These are phyloP conservation scores for Ceratoteleas bidentatus DNA, from an alignment of 1,140 invertebrate species.

Conservation along the genomic window DNA sequence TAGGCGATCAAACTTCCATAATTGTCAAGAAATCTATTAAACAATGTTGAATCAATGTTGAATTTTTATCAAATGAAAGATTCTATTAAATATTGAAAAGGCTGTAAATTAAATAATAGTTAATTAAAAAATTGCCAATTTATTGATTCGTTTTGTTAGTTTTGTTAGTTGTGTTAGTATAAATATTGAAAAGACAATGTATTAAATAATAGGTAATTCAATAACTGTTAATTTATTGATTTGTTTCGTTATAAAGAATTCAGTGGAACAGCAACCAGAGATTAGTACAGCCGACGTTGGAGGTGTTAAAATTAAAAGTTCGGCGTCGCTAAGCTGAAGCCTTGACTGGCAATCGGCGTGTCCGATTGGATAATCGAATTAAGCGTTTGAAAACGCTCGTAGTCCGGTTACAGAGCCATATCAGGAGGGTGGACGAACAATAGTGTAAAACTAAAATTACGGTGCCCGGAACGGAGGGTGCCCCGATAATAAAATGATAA, in stretches of 20 bases:
- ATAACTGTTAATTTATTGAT: too few relatives aligned
- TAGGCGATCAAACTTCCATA: too few relatives aligned
- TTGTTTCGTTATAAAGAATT: too few relatives aligned
- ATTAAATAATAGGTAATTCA: not conserved
- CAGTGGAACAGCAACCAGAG: not conserved
- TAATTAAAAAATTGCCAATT: not conserved
- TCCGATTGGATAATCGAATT: conserved; percentile 64
- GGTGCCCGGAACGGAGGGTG: conserved; percentile 68
- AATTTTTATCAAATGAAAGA: not conserved
- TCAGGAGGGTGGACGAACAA: conserved; percentile 50
- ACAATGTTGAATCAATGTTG: too few relatives aligned
- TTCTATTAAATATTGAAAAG: too few relatives aligned
- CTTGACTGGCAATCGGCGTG: conserved; percentile 38
- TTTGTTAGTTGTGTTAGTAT: too few relatives aligned
- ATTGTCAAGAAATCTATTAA: too few relatives aligned
- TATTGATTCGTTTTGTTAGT: too few relatives aligned
- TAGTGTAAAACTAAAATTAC: conserved; percentile 70
- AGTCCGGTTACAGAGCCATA: conserved; percentile 23
- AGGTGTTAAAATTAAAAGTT: conserved; percentile 50
- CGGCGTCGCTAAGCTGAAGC: conserved; percentile 33
- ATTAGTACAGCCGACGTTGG: conserved; percentile 11
- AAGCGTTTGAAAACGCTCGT: conserved; percentile 64
- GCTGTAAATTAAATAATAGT: too few relatives aligned
- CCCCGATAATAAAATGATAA: conserved; percentile 75
- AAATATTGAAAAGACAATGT: too few relatives aligned